Evolutionary conservation across 2,113 vertebrate genomes (phyloP).

Genomic region (Enhydra lutris): DNA sequence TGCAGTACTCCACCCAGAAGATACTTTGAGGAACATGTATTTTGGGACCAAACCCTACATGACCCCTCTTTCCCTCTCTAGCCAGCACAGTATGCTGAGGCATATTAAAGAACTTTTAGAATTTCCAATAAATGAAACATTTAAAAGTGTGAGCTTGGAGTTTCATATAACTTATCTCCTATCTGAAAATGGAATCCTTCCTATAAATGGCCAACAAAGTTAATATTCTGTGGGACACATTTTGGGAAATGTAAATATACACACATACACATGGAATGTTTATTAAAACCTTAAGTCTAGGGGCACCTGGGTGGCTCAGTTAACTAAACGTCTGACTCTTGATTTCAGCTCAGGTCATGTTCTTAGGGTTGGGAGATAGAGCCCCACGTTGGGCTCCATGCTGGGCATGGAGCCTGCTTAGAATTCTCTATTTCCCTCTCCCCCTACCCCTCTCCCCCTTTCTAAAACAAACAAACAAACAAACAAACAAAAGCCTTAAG

Average conservation of each 20-base stretch:
- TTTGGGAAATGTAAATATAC: neutral
- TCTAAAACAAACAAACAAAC: neutral
- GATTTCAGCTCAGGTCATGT: neutral
- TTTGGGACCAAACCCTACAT: neutral
- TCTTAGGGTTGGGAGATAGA: neutral
- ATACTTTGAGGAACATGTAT: neutral
- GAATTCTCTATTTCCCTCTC: neutral
- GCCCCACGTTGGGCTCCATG: neutral
- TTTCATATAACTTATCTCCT: neutral
- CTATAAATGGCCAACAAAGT: neutral
- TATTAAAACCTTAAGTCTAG: neutral
- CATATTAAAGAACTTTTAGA: neutral
- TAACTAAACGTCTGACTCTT: neutral
- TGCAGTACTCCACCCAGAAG: neutral
- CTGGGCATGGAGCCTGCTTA: neutral
- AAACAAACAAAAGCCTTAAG: neutral
- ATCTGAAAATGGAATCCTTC: conserved; percentile 15
- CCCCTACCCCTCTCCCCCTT: neutral
- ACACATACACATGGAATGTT: neutral
- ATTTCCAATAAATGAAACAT: neutral
- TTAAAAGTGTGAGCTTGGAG: neutral
- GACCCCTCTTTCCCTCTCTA: neutral
- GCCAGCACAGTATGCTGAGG: neutral
- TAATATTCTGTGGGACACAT: neutral
- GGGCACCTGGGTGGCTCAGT: neutral